Evolutionary conservation across 2,113 vertebrate species (phyloP), one percentile per base, ranked within the genome.

Genomic region (Chionodraco myersi): DNA sequence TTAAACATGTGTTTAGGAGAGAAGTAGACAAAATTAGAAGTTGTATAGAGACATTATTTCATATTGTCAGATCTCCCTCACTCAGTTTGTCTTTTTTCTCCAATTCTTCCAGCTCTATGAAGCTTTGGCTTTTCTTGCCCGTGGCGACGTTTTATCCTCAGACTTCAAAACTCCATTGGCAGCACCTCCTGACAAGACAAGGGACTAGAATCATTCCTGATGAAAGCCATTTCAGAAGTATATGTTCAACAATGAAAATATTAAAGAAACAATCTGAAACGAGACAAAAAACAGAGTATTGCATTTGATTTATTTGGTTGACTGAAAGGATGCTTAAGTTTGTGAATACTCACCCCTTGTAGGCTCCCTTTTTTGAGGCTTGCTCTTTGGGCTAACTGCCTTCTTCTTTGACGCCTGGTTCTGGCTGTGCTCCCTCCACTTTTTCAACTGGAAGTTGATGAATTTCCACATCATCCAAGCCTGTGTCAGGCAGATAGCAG

Each of bases 381-480:
- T 96, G 88, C 87, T 95, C 88, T 95, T 97, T 36, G 92, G 94
- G 63, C 93, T 95, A 80, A 89, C 85, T 0, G 84, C 30, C 86
- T 95, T 96, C 88, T 94, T 95, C 93, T 94, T 96, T 16, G 92
- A 93, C 53, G 95, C 94, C 75, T 95, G 95, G 80, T 93, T 95
- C 90, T 95, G 95, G 79, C 91, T 93, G 89, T 96, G 94, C 70
- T 96, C 95, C 77, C 95, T 89, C 96, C 95, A 96, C 87, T 96
- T 96, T 87, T 96, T 96, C 81, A 96, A 88, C 78, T 97, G 96
- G 85, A 96, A 97, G 92, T 95, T 95, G 79, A 96, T 96, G 86
- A 96, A 96, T 88, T 96, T 96, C 96, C 96, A 96, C 96, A 96
- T 96, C 96, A 97, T 96, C 96, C 96, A 97, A 67, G 95, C 94